phyloP scores from a whole-genome alignment of 2,113 vertebrate genomes.

The Chloroceryle aenea region DNA sequence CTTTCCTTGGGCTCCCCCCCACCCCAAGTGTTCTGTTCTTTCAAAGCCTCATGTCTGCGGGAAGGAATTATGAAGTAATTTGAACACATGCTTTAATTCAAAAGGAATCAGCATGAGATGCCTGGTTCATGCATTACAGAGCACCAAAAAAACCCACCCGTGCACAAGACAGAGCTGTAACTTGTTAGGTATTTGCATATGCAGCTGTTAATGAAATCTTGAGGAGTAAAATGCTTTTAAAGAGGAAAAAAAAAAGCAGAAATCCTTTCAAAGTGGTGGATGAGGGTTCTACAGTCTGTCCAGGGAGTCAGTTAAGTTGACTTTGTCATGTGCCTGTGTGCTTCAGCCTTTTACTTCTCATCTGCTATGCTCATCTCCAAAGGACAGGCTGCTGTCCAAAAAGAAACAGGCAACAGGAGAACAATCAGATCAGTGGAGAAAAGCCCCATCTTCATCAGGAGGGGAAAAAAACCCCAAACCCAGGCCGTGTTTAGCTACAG shows the following conservation, averaged over 20 bases:
- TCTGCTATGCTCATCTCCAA: too few species aligned
- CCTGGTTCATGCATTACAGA: not conserved
- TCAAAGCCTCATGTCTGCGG: not conserved
- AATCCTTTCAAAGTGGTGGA: not conserved
- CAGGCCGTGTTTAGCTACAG: not conserved
- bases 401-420: not conserved
- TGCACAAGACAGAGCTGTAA: not conserved
- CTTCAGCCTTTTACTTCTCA: not conserved
- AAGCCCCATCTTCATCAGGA: not conserved
- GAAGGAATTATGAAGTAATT: not conserved
- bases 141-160: not conserved
- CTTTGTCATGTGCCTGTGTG: not conserved
- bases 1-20: not conserved
- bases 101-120: not conserved
- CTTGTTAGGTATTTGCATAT: not conserved
- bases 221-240: not conserved
- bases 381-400: too few species aligned
- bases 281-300: not conserved
- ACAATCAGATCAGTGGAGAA: not conserved
- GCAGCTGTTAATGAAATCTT: not conserved
- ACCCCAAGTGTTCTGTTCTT: not conserved
- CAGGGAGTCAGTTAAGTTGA: too few species aligned
- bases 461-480: not conserved
- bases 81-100: not conserved
- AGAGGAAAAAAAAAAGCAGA: not conserved